phyloP scores from a whole-genome alignment of 2,113 vertebrate species.

The Oncorhynchus clarkii region DNA sequence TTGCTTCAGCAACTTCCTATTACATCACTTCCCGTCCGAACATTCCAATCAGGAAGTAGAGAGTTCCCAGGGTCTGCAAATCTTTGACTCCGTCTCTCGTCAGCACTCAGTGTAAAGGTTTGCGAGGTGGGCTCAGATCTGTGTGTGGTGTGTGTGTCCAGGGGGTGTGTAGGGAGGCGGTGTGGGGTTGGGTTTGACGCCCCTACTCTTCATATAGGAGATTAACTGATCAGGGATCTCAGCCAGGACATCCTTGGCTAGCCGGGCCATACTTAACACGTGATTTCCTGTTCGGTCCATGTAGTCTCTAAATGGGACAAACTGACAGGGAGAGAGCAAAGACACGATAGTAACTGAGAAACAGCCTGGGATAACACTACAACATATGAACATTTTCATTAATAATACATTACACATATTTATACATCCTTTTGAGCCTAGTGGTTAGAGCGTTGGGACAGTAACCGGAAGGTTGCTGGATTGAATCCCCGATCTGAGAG shows the following conservation, averaged over 20 bases:
- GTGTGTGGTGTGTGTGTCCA: constrained; percentile 77
- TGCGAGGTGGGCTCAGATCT: constrained; percentile 67
- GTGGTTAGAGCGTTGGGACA: too few species aligned
- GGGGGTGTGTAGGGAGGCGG: constrained; percentile 77
- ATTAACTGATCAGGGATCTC: constrained; percentile 93
- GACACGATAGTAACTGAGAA: too few species aligned
- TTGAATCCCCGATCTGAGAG: too few species aligned
- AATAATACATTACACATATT: too few species aligned
- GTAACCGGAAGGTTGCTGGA: too few species aligned
- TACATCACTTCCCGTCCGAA: constrained; percentile 35
- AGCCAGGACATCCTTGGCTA: constrained; percentile 89
- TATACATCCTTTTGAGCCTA: too few species aligned
- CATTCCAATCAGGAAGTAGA: constrained; percentile 24
- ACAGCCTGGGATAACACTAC: too few species aligned
- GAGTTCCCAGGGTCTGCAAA: constrained; percentile 46
- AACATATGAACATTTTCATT: too few species aligned
- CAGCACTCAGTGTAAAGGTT: constrained; percentile 33
- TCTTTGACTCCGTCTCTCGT: constrained; percentile 35
- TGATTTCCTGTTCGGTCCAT: constrained; percentile 89
- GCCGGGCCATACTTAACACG: constrained; percentile 89
- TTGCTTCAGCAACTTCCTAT: constrained; percentile 28
- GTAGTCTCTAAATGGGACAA: constrained; percentile 91
- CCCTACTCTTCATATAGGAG: constrained; percentile 88
- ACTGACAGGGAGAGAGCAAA: constrained; percentile 64
- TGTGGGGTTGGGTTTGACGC: constrained; percentile 78